Conservation (phyloP, 1,140 invertebrate genomes). For the Orius insidiosus region DNA sequence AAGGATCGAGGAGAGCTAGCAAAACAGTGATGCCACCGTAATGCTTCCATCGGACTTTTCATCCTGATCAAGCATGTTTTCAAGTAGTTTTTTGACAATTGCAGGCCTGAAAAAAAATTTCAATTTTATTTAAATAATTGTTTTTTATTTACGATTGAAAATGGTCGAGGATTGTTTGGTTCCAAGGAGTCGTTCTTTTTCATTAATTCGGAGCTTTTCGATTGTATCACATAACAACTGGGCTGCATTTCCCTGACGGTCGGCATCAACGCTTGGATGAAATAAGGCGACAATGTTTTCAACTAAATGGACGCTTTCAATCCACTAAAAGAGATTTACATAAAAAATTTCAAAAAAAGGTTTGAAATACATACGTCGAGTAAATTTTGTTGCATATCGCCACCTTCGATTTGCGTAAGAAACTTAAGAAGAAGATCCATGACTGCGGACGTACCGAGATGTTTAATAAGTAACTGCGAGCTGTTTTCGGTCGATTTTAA, state of each 20-base stretch:
- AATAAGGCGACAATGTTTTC: constrained; percentile 65
- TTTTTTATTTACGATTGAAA: constrained; percentile 42
- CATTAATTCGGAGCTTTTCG: constrained; percentile 35
- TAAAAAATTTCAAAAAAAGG: neutral
- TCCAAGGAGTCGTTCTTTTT: constrained; percentile 32
- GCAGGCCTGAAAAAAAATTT: constrained; percentile 34
- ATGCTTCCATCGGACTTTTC: constrained; percentile 53
- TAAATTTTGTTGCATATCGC: constrained; percentile 58
- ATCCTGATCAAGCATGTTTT: constrained; percentile 44
- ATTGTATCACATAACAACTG: constrained; percentile 70
- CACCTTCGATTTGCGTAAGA: constrained; percentile 66
- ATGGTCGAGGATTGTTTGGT: constrained; percentile 41
- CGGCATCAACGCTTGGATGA: constrained; percentile 50
- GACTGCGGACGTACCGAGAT: constrained; percentile 86
- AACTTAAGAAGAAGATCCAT: constrained; percentile 84
- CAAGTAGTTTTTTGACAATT: constrained; percentile 44
- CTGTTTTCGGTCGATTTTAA: constrained; percentile 72
- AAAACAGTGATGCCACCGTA: constrained; percentile 63
- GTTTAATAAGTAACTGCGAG: constrained; percentile 65
- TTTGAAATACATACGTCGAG: constrained; percentile 48
- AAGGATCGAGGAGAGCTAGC: constrained; percentile 43
- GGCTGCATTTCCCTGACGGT: constrained; percentile 62
- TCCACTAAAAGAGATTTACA: constrained; percentile 49
- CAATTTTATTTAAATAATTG: neutral
- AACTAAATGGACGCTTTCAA: constrained; percentile 70